Percentiles rank a stretch among this genome's conserved stretches.
phyloP scores from a whole-genome alignment of 1,140 invertebrate species.

The Octopus sinensis region DNA sequence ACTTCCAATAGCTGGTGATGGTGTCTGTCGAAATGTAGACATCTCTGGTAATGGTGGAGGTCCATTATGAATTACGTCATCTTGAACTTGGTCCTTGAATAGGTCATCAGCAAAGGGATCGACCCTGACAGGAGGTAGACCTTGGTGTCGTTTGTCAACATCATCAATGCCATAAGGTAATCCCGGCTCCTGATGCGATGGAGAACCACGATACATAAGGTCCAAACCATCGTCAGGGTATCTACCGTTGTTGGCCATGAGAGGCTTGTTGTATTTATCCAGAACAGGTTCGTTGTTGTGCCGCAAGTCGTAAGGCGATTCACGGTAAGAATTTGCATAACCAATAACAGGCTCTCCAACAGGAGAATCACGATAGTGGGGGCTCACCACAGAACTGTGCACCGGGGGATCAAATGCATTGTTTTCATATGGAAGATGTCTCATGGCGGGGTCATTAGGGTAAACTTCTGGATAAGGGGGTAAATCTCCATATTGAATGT shows the following conservation, averaged over 20 bases:
- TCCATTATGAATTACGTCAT: constrained; percentile 22
- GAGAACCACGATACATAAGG: constrained; percentile 36
- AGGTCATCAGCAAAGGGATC: constrained; percentile 52
- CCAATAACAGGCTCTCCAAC: not conserved
- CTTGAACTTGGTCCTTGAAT: constrained; percentile 34
- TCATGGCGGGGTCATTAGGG: not conserved
- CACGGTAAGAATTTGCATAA: not conserved
- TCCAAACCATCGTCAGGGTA: not conserved
- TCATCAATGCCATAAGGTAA: constrained; percentile 36
- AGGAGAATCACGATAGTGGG: constrained; percentile 3
- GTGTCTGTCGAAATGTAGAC: constrained; percentile 66
- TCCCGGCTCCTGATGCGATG: constrained; percentile 56
- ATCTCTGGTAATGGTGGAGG: constrained; percentile 22
- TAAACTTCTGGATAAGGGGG: constrained; percentile 2
- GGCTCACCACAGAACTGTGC: not conserved
- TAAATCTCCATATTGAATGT: constrained; percentile 10
- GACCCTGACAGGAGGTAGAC: constrained; percentile 42
- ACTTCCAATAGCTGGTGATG: constrained; percentile 65
- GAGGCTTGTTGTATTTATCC: not conserved
- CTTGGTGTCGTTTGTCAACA: constrained; percentile 39
- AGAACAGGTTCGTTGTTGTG: not conserved
- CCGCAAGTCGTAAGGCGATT: not conserved
- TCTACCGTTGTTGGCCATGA: not conserved
- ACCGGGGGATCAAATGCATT: not conserved
- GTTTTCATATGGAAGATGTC: not conserved